Evolutionary conservation across 2,797 vertebrate genomes (phyloP), one percentile per base, ranked within the genome.

Genomic region (Argya squamiceps): DNA sequence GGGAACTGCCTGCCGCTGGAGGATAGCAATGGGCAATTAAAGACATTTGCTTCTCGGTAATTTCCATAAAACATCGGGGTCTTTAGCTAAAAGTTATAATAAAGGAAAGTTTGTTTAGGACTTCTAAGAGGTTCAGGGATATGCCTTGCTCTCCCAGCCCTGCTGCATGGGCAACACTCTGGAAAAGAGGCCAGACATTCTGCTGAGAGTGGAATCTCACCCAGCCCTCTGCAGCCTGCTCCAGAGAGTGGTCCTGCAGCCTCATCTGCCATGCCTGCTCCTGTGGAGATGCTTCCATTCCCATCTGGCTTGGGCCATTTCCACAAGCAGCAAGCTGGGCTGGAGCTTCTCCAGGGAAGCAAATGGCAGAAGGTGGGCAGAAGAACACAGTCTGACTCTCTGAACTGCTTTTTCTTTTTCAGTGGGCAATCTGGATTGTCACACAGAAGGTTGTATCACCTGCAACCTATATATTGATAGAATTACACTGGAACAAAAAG

Each of bases 141-240:
- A 6, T 5, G 12, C 15, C 39, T 74, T 39, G 34, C 27, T 74
- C 12, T 75, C 15, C 49, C 69, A 86, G 29, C 7, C 11, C 24
- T 0, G 0, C 58, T 21, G 32, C 52, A 34, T 2, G 19, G 49
- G 37, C 26, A 65, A 1, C 1, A 2, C 15, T 34, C 36, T 30
- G 49, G 47, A 32, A 79, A 67, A 62, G 53, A 32, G 15, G n/a
- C 9, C 60, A 80, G 53, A 49, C 19, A 2, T 5, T 20, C 29
- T 4, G 2, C 58, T 37, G 46, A 37, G 29, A 11, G 13, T 41
- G 34, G 49, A 59, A 26, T 58, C 53, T 24, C 2, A 0, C 30
- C 39, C 52, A 59, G 15, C 20, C 49, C 36, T 74, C 27, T 3
- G 3, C 80, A 88, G 50, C 6, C 19, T 49, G 18, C 23, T 62